Evolutionary conservation across 2,888 invertebrate genomes (phyloP).

Genomic region (Napeogenes sylphis): DNA sequence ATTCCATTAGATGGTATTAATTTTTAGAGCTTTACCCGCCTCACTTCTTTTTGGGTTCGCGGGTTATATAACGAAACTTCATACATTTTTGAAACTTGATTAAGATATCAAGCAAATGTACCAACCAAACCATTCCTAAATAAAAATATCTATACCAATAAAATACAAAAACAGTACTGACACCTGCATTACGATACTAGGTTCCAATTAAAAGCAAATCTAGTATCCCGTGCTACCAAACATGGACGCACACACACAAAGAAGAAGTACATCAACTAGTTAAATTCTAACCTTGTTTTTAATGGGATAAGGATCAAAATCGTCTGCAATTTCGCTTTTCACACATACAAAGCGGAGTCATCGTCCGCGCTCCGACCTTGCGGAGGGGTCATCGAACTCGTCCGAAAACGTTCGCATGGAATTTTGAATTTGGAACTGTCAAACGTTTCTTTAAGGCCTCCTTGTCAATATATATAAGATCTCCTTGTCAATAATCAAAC

Average conservation of each 20-base stretch:
- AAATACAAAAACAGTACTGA: conserved; percentile 6
- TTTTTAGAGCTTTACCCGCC: too few species aligned
- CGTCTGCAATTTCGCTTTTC: conserved; percentile 28
- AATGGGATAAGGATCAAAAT: conserved; percentile 26
- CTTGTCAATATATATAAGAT: too few species aligned
- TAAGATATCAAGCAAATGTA: background rate
- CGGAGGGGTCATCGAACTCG: conserved; percentile 55
- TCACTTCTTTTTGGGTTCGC: too few species aligned
- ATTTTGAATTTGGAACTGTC: conserved; percentile 27
- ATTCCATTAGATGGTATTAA: too few species aligned
- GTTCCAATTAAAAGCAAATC: conserved; percentile 21
- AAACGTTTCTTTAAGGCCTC: conserved; percentile 28
- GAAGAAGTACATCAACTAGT: conserved; percentile 31
- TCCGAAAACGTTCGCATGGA: conserved; percentile 46
- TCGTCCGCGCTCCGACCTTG: conserved; percentile 66
- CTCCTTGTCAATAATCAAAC: background rate
- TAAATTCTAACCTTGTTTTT: conserved; percentile 27
- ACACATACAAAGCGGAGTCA: conserved; percentile 45
- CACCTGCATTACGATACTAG: conserved; percentile 22
- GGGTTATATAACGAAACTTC: too few species aligned
- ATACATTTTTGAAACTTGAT: too few species aligned
- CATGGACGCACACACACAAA: conserved; percentile 24
- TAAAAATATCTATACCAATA: conserved; percentile 6
- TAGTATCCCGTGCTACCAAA: conserved; percentile 26
- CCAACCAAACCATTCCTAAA: background rate